Conservation (phyloP, 2,888 invertebrate genomes). For the Chloroclystis v-ata region DNA sequence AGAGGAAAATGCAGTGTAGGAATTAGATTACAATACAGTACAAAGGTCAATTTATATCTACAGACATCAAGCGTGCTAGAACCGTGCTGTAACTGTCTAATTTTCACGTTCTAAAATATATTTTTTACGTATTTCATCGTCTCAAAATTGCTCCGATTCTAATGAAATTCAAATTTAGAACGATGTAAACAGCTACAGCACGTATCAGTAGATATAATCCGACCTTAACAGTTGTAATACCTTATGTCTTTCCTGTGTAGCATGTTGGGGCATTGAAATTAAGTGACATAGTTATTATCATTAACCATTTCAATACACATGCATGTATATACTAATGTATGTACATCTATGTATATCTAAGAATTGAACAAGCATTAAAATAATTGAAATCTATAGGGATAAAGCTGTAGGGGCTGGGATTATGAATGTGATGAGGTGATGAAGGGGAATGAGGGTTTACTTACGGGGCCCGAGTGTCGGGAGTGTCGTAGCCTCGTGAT, state of each 20-base stretch:
- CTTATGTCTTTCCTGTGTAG: slow-evolving; percentile 31
- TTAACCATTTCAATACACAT: slow-evolving; percentile 22
- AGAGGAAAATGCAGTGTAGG: too few species aligned
- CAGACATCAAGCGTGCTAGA: too few species aligned
- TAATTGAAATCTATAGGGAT: slow-evolving; percentile 59
- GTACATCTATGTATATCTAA: slow-evolving; percentile 9
- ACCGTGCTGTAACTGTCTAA: too few species aligned
- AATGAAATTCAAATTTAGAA: too few species aligned
- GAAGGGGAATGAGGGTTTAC: slow-evolving; percentile 35
- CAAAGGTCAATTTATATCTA: too few species aligned
- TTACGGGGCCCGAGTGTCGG: slow-evolving; percentile 63
- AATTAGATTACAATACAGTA: slow-evolving; percentile 1
- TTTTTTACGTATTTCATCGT: too few species aligned
- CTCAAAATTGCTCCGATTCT: too few species aligned
- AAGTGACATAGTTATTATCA: slow-evolving; percentile 26
- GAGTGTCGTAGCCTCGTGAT: slow-evolving; percentile 68
- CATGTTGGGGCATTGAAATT: slow-evolving; percentile 27
- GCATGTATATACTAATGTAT: slow-evolving; percentile 29
- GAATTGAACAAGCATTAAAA: slow-evolving; percentile 59
- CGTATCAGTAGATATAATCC: too few species aligned
- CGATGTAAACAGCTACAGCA: too few species aligned
- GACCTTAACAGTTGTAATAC: slow-evolving; percentile 20
- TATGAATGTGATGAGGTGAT: slow-evolving; percentile 25
- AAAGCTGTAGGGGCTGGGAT: slow-evolving; percentile 56
- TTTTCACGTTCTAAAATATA: too few species aligned